Base-by-base conservation (phyloP, 2,797 vertebrate genomes). In the Morus bassanus region DNA sequence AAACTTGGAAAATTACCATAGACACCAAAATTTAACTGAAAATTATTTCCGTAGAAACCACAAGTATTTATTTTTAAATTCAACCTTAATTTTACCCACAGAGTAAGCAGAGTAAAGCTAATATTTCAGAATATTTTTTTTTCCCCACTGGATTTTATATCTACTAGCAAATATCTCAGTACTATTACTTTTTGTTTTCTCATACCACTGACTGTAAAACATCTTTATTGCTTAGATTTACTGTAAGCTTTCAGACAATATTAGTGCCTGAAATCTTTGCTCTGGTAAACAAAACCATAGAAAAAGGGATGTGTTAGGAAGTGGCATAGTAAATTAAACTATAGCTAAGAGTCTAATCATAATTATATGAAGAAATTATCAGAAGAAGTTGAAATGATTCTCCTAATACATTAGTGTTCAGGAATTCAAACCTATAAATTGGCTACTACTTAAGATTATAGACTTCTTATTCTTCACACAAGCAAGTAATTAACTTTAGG, bases 161-260 rank as follows among this genome's bases (percentile, higher is more conserved):
- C 30, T 78, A 68, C 68, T 74, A 85, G 83, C 50, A 77, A 79
- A 78, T 68, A 86, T 59, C 5, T 8, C 51, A 54, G 12, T 63
- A 61, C 16, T 83, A 51, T 48, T 35, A 50, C n/a, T 89, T 96
- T 76, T 82, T 63, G 78, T 92, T 85, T 89, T 82, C 48, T 92
- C n/a, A 70, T 91, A 27, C 74, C 82, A 81, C 73, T 97, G 97
- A 96, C 97, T 96, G 97, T 97, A 98, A 98, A 95, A 73, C 88
- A 16, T 81, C 85, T 76, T 94, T 77, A 25, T 82, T 27, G 28
- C 85, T 92, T 76, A 91, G 96, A 96, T 97, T 98, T 98, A 95
- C 98, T 88, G 97, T 96, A 98, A 97, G 95, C 97, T 96, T 95
- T 97, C 91, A 93, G 53, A 93, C 75, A 92, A 69, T 76, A 87